Base-by-base conservation (phyloP, 2,888 invertebrate species). In the Callyntrura guangdongensis region DNA sequence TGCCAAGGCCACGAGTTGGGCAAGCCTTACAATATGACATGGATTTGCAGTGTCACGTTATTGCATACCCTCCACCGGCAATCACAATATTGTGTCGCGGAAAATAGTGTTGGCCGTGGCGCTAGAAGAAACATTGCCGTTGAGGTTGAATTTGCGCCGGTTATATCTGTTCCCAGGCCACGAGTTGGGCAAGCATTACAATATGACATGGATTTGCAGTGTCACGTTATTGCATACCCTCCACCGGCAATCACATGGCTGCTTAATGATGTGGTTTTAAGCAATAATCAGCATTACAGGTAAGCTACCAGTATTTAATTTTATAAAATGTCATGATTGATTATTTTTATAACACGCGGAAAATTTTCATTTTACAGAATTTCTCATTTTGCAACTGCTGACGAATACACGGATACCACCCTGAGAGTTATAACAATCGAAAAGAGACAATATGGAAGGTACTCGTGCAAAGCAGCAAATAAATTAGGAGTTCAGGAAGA, bases 221-320 rank as follows among this genome's bases (percentile, higher is more conserved):
- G 99, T 94, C 98, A 98, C 95, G 97, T 98, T 25, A 98, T 98
- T 95, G 99, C 99, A 0, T 98, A 98, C 95, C 99, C 99, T 0
- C 98, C 98, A 2, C 99, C 99, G 0, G 98, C 98, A 0, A 98
- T 99, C 92, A 96, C 97, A 0, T 99, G 99, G 99, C 95, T 97
- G 4, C 98, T 98, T 95, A 95, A 96, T 94, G 98, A 98, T 84
- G 97, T 97, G 74, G 97, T 97, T 91, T 95, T 98, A 2, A 97
- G 97, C 0, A 98, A 98, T 94, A 98, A 98, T 95, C 98, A 98
- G 94, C 98, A 98, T 95, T 98, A 98, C 95, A 96, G 96, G 96
- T 96, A 93, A 61, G 20, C 36, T n/a, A n/a, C 67, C n/a, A 74
- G 0, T n/a, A n/a, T n/a, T n/a, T n/a, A n/a, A 22, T 53, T 49